These are phyloP conservation scores for Buathra laborator DNA, from an alignment of 2,888 invertebrate species.

Conservation along the genomic window DNA sequence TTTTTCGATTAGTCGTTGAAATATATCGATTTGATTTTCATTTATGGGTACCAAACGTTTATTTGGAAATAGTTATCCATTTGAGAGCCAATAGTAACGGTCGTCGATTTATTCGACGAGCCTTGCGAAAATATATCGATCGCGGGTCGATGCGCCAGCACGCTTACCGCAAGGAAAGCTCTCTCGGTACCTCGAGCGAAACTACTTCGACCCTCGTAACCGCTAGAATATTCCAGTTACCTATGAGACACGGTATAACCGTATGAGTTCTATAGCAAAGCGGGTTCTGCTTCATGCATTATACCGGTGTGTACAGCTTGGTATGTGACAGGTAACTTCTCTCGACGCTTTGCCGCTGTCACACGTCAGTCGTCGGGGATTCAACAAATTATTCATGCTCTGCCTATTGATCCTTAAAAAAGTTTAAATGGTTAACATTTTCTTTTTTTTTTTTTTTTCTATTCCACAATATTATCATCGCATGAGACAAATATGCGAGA, in stretches of 20 bases:
- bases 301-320: slow-evolving; percentile 50
- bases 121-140: neutral
- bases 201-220: slow-evolving; percentile 43
- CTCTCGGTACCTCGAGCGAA: slow-evolving; percentile 26
- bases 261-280: neutral
- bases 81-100: neutral
- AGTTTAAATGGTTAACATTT: neutral
- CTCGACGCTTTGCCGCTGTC: slow-evolving; percentile 33
- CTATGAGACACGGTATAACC: slow-evolving; percentile 53
- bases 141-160: slow-evolving; percentile 9
- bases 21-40: neutral
- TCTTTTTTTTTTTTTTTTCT: neutral
- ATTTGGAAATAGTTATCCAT: neutral
- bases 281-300: slow-evolving; percentile 56
- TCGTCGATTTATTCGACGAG: neutral
- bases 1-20: neutral
- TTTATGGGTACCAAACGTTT: neutral
- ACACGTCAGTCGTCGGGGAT: slow-evolving; percentile 8
- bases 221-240: slow-evolving; percentile 63
- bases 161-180: slow-evolving; percentile 27
- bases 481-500: neutral
- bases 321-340: slow-evolving; percentile 54
- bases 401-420: neutral
- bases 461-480: neutral
- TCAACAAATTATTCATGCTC: slow-evolving; percentile 17